These are phyloP conservation scores for Orius laevigatus DNA, from an alignment of 1,140 invertebrate species.

Conservation along the genomic window DNA sequence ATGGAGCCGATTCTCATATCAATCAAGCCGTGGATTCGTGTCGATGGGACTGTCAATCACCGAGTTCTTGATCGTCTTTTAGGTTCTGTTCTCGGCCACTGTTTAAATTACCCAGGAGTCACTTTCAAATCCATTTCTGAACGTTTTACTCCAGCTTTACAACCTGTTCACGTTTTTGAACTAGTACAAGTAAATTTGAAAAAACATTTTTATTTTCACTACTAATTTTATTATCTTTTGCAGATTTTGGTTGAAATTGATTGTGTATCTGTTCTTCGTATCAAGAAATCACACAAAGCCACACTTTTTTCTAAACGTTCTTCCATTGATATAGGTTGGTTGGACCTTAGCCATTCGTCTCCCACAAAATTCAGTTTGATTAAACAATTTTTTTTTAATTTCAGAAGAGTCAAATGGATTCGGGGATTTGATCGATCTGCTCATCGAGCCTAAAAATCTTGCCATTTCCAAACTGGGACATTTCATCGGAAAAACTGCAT, in stretches of 20 bases:
- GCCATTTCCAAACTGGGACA: conserved; percentile 35
- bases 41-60: conserved; percentile 55
- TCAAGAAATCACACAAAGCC: conserved; percentile 21
- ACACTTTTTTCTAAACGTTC: conserved; percentile 27
- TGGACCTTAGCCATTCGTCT: too few species aligned
- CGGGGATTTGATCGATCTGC: conserved; percentile 28
- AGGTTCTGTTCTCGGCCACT: conserved; percentile 42
- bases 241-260: conserved; percentile 29
- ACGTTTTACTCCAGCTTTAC: conserved; percentile 34
- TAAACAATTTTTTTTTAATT: conserved; percentile 8
- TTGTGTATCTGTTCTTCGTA: conserved; percentile 25
- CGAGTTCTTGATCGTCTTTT: conserved; percentile 50
- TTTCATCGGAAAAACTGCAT: conserved; percentile 39
- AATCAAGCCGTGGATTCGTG: conserved; percentile 50
- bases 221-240: conserved; percentile 19
- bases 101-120: conserved; percentile 39
- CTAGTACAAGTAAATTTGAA: conserved; percentile 29
- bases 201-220: conserved; percentile 4
- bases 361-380: conserved; percentile 25
- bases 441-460: conserved; percentile 30
- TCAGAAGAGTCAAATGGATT: conserved; percentile 24
- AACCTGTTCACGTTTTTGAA: conserved; percentile 33
- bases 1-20: conserved; percentile 26
- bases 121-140: conserved; percentile 28
- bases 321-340: conserved; percentile 16